Evolutionary conservation across 1,140 invertebrate genomes (phyloP).

Genomic region (Euwallacea similis): DNA sequence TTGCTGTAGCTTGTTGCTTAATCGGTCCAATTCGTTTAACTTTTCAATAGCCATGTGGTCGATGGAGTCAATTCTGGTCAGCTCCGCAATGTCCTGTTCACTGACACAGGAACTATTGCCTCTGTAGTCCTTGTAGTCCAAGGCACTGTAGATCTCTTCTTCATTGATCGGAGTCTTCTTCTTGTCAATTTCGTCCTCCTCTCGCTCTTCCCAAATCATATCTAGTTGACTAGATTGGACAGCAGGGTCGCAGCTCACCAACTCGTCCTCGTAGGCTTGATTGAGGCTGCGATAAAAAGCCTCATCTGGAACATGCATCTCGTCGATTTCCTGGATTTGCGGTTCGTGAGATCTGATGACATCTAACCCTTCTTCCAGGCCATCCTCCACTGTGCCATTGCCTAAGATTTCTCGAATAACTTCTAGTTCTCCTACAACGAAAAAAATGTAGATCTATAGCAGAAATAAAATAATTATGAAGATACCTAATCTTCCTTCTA

Average conservation of each 20-base stretch:
- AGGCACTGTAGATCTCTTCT: constrained; percentile 72
- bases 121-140: constrained; percentile 78
- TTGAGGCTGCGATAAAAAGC: constrained; percentile 87
- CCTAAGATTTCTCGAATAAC: constrained; percentile 64
- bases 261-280: constrained; percentile 80
- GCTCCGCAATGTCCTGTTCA: constrained; percentile 75
- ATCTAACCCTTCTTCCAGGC: constrained; percentile 64
- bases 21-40: constrained; percentile 73
- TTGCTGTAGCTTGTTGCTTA: constrained; percentile 74
- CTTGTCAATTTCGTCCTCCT: constrained; percentile 55
- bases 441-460: neutral
- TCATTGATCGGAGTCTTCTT: constrained; percentile 55
- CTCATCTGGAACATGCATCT: constrained; percentile 71
- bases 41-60: constrained; percentile 77
- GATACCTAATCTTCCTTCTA: constrained; percentile 39
- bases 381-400: constrained; percentile 63
- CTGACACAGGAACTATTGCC: constrained; percentile 73
- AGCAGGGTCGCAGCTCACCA: constrained; percentile 65
- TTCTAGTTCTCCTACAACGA: constrained; percentile 57
- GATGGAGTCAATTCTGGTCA: constrained; percentile 71
- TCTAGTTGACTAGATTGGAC: constrained; percentile 69
- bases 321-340: constrained; percentile 59
- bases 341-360: constrained; percentile 49
- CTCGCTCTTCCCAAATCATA: constrained; percentile 79
- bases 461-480: constrained; percentile 8